Evolutionary conservation across 2,888 invertebrate species (phyloP), one percentile per base, ranked within the genome.

Genomic region (Prosopocoilus inquinatus): DNA sequence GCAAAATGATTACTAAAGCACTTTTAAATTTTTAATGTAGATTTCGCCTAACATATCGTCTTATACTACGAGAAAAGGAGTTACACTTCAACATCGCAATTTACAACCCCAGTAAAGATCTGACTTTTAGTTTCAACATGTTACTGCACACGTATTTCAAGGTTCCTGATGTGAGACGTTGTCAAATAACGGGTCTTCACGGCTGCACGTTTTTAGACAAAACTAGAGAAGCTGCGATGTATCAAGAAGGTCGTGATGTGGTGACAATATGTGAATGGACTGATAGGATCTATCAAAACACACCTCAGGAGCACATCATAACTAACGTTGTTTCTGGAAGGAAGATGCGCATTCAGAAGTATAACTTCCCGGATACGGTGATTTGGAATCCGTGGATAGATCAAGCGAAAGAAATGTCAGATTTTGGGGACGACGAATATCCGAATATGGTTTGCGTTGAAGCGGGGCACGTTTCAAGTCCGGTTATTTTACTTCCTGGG

Each of bases 371-470:
- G 1, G 96, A 96, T 72, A 94, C 95, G 80, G 96, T 96, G 63
- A 86, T 96, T 63, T 97, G 96, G 96, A 96, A 96, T 81, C 96
- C 96, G 0, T 96, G 96, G 96, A 81, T 88, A 63, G 94, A 95
- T 69, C 91, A 90, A 76, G 95, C 96, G 20, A 89, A 92, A 68
- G 93, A 93, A 75, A 92, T 96, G 80, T 83, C 87, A 2, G 96
- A 96, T 79, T 94, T 96, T 76, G 96, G 94, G n/a, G 94, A 96
- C 78, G 94, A 95, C 71, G 96, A 96, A 78, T 96, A 93, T 79
- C 93, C 92, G 8, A 93, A 92, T 76, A 96, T 97, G 96, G 84
- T 96, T 66, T 97, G 96, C 78, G 93, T 97, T 59, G 96, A 96
- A 79, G 90, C 94, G 57, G 96, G 95, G 20, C 90, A 91, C 70